Evolutionary conservation across 1,140 invertebrate species (phyloP).

Genomic region (Xylocopa sonorina): DNA sequence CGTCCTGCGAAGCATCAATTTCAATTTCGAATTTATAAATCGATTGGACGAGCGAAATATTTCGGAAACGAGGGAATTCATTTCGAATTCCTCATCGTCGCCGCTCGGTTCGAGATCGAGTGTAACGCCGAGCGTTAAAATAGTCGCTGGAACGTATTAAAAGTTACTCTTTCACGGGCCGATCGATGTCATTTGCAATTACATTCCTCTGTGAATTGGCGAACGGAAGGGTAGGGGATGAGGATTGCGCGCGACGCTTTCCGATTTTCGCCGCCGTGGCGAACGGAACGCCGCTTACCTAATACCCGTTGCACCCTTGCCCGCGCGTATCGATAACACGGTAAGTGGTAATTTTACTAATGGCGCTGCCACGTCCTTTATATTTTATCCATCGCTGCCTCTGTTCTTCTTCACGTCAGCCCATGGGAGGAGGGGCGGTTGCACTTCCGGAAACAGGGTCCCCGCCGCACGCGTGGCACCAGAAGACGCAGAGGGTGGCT

Average conservation of each 20-base stretch:
- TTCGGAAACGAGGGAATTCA: neutral
- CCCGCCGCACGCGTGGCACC: neutral
- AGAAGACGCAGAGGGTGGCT: neutral
- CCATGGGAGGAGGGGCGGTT: neutral
- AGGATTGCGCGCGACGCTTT: slow-evolving; percentile 15
- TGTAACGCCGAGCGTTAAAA: neutral
- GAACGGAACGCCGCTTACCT: slow-evolving; percentile 27
- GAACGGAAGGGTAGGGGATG: neutral
- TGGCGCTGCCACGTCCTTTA: slow-evolving; percentile 70
- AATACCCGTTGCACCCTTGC: slow-evolving; percentile 56
- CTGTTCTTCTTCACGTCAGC: neutral
- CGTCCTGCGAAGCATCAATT: no score
- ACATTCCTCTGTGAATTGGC: slow-evolving; percentile 19
- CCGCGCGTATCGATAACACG: slow-evolving; percentile 75
- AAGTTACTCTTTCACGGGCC: slow-evolving; percentile 2
- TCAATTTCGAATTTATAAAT: no score
- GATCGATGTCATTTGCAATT: slow-evolving; percentile 33
- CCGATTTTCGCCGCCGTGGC: slow-evolving; percentile 31
- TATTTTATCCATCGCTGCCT: slow-evolving; percentile 45
- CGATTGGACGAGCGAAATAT: neutral
- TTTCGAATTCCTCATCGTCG: neutral
- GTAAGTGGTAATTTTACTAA: slow-evolving; percentile 78
- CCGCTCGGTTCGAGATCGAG: no score
- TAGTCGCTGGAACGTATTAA: slow-evolving; percentile 2
- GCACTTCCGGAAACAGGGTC: slow-evolving; percentile 28